Percentiles rank a stretch among this genome's conserved stretches.
Evolutionary conservation across 2,797 vertebrate genomes (phyloP).

Genomic region (Aphelocoma californica): DNA sequence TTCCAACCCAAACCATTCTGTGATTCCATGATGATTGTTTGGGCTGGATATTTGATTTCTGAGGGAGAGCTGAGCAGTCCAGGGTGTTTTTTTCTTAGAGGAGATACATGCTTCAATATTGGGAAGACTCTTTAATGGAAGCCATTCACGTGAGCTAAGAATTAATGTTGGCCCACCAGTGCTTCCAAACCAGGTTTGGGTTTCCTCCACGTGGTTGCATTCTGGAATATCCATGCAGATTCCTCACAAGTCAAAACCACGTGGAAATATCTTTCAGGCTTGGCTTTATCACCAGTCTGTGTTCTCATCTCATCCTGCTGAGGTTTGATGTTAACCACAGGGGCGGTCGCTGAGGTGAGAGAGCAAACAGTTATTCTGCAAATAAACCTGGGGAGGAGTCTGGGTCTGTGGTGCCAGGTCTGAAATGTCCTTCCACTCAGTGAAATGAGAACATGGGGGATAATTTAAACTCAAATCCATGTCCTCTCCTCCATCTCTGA

Average conservation of each 20-base stretch:
- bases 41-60: background rate
- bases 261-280: background rate
- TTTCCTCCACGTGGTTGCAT: background rate
- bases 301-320: background rate
- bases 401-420: background rate
- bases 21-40: background rate
- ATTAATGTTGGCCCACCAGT: background rate
- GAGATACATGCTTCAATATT: background rate
- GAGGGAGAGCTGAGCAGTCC: background rate
- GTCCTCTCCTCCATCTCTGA: background rate
- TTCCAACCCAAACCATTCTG: background rate
- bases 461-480: accelerated
- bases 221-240: background rate
- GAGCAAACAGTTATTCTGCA: background rate
- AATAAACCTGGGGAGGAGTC: background rate
- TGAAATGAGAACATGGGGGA: background rate
- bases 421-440: background rate
- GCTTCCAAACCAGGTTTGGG: background rate
- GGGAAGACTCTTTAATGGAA: background rate
- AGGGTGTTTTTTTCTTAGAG: background rate
- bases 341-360: background rate
- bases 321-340: background rate
- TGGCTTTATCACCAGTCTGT: background rate
- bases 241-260: background rate
- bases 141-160: accelerated